Evolutionary conservation across 2,113 vertebrate genomes (phyloP).

Genomic region (Rhinolophus sinicus): DNA sequence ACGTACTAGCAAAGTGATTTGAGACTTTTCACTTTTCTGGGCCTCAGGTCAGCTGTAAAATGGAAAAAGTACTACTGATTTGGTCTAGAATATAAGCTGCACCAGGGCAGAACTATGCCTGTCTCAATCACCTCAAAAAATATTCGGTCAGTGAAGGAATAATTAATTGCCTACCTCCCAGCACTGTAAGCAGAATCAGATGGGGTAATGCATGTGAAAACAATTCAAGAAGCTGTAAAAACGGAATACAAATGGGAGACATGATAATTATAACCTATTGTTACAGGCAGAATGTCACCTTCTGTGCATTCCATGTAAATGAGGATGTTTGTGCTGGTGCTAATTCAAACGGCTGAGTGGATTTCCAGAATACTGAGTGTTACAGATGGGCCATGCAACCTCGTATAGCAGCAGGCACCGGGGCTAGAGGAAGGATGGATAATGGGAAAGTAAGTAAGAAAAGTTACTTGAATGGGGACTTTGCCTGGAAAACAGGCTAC

Average conservation of each 20-base stretch:
- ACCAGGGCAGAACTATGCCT: slow-evolving; percentile 22
- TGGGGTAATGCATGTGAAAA: slow-evolving; percentile 58
- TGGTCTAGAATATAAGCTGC: slow-evolving; percentile 23
- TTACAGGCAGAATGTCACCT: slow-evolving; percentile 79
- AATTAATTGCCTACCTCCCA: slow-evolving; percentile 57
- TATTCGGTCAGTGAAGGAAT: slow-evolving; percentile 28
- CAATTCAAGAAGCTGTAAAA: slow-evolving; percentile 74
- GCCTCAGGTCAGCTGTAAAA: not conserved
- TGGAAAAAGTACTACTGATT: not conserved
- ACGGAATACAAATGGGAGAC: slow-evolving; percentile 77
- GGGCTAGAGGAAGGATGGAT: not conserved
- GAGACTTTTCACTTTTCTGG: not conserved
- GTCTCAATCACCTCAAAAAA: not conserved
- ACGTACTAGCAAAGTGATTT: not conserved
- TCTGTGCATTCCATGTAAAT: slow-evolving; percentile 78
- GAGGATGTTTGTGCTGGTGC: slow-evolving; percentile 70
- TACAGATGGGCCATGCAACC: slow-evolving; percentile 6
- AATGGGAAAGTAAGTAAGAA: not conserved
- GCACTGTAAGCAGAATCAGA: slow-evolving; percentile 60
- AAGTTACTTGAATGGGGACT: not conserved
- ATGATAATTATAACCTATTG: slow-evolving; percentile 80
- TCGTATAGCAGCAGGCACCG: not conserved
- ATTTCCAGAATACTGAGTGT: slow-evolving; percentile 58
- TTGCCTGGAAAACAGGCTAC: not conserved
- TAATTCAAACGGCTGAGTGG: slow-evolving; percentile 54